Conservation (phyloP, 2,113 vertebrate species). For the Pelecanoides urinatrix region DNA sequence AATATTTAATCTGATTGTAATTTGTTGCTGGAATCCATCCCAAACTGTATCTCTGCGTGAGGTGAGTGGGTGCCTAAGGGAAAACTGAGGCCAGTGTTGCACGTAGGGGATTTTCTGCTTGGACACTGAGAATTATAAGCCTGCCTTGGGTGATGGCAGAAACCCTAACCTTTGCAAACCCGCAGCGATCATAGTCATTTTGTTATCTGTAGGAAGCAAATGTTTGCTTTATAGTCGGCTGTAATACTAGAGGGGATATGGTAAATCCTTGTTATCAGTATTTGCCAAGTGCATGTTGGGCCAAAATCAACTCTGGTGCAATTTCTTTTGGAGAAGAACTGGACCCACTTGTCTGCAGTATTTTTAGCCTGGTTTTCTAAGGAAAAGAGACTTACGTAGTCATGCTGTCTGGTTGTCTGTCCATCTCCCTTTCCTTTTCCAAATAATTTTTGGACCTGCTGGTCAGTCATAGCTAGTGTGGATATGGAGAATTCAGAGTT, state of each 20-base stretch:
- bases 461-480: background rate
- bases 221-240: conserved; percentile 50
- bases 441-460: background rate
- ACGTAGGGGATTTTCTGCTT: background rate
- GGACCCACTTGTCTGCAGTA: background rate
- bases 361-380: background rate
- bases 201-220: conserved; percentile 66
- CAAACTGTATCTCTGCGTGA: background rate
- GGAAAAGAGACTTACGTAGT: fast-evolving
- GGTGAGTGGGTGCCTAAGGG: background rate
- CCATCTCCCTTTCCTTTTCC: background rate
- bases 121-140: background rate
- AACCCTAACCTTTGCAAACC: conserved; percentile 4
- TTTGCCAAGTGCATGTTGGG: background rate
- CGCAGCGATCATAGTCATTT: background rate
- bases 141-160: background rate
- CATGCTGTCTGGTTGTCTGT: background rate
- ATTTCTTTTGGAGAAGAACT: background rate
- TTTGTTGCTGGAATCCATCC: conserved; percentile 57
- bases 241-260: conserved; percentile 44
- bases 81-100: background rate
- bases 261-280: conserved; percentile 59
- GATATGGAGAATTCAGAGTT: background rate
- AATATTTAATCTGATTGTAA: conserved; percentile 68
- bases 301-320: conserved; percentile 47